These are phyloP conservation scores for Microtus montanus DNA, from an alignment of 2,113 vertebrate genomes.

Conservation along the genomic window DNA sequence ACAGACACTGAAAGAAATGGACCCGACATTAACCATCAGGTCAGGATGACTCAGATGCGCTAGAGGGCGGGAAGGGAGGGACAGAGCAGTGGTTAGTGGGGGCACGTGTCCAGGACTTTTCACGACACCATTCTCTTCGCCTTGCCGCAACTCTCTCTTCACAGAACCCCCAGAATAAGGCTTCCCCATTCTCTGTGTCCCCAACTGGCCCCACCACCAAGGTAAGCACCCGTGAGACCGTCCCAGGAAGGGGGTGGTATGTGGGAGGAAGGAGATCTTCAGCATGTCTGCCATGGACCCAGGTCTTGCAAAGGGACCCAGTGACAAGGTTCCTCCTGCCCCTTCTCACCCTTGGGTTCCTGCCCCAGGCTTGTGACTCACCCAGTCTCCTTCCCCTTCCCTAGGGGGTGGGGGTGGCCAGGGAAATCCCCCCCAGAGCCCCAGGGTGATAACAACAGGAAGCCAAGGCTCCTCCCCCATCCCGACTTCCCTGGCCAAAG, in stretches of 20 bases:
- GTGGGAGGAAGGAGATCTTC: background rate
- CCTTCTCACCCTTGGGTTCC: slow-evolving; percentile 72
- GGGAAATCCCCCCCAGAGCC: slow-evolving; percentile 82
- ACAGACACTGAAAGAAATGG: slow-evolving; percentile 92
- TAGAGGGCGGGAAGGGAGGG: background rate
- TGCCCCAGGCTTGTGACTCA: slow-evolving; percentile 76
- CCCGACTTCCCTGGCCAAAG: slow-evolving; percentile 78
- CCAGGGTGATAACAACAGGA: slow-evolving; percentile 81
- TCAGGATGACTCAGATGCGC: slow-evolving; percentile 59
- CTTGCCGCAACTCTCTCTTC: slow-evolving; percentile 43
- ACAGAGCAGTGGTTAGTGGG: too few species aligned
- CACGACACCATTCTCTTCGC: background rate
- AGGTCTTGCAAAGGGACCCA: background rate
- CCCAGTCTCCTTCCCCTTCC: slow-evolving; percentile 75
- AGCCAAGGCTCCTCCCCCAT: slow-evolving; percentile 77
- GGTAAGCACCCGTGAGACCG: slow-evolving; percentile 79
- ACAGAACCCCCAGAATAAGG: slow-evolving; percentile 90
- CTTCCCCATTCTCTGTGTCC: slow-evolving; percentile 88
- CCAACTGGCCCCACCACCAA: slow-evolving; percentile 88
- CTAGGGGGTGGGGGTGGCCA: slow-evolving; percentile 79
- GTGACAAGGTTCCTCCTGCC: slow-evolving; percentile 58
- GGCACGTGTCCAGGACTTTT: background rate
- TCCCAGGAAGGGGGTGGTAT: background rate
- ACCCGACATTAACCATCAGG: slow-evolving; percentile 93
- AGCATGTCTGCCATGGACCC: background rate